Evolutionary conservation across 2,113 vertebrate species (phyloP), one percentile per base, ranked within the genome.

Genomic region (Pachyramphus minor): DNA sequence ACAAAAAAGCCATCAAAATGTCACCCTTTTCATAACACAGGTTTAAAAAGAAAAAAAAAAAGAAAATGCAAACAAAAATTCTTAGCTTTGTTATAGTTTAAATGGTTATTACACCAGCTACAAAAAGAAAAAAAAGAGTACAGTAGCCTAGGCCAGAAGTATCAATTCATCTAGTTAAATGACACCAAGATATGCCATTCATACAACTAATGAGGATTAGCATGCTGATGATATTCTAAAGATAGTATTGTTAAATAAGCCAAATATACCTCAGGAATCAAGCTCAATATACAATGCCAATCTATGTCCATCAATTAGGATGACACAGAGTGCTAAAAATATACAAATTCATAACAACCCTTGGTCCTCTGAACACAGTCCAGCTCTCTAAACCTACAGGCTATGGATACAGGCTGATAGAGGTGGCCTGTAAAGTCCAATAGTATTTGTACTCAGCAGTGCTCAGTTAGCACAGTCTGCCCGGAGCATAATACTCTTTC

Each of bases 161-260:
- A 90, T 67, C 94, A 93, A 89, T 95, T 93, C 49, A 72, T 89
- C 91, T 91, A 71, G 95, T 91, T 97, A 97, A 97, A 96, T 86
- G 94, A 97, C 94, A 97, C 87, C 89, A 80, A 95, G 94, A 92
- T 95, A 97, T 95, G 95, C 69, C 86, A 92, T 95, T 94, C 63
- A 63, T 37, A 95, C 72, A 83, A 56, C 92, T 95, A 92, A 86
- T 92, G 84, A 91, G 96, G 96, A 97, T 97, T 97, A 98, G 69
- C 89, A 7, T 97, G 90, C 78, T 97, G 94, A 88, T 93, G 62
- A 89, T 82, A 93, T 93, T 95, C 96, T 95, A 91, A 97, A 98
- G 83, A 96, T 93, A 96, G 94, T 91, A 93, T 97, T 97, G 96
- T 97, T 96, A 96, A 98, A 95, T 97, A 96, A 97, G 95, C 93